Conservation (phyloP, 1,140 invertebrate species). For the Littorina saxatilis region DNA sequence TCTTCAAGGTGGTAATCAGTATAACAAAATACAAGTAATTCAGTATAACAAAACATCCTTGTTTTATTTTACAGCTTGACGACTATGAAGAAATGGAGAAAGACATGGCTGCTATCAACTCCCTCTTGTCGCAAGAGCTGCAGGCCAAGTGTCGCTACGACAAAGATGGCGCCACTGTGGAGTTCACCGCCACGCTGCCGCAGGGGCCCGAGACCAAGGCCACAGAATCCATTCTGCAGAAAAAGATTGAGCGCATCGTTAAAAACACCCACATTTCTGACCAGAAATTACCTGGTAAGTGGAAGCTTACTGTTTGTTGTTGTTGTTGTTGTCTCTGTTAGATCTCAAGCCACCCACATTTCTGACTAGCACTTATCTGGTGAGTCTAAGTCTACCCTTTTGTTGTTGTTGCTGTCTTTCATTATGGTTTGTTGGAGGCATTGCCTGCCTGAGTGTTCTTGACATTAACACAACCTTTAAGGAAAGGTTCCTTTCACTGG, state of each 20-base stretch:
- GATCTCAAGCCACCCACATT: too few relatives aligned
- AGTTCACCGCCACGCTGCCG: constrained; percentile 19
- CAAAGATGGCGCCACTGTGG: neutral
- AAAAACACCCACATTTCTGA: neutral
- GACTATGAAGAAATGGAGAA: constrained; percentile 27
- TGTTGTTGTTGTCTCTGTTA: too few relatives aligned
- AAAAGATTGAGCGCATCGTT: constrained; percentile 18
- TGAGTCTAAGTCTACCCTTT: too few relatives aligned
- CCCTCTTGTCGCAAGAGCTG: constrained; percentile 28
- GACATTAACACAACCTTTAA: too few relatives aligned
- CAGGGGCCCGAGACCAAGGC: neutral
- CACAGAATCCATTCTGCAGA: constrained; percentile 18
- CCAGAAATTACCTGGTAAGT: constrained; percentile 18
- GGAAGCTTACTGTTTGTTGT: too few relatives aligned
- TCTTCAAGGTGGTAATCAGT: too few relatives aligned
- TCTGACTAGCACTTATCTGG: too few relatives aligned
- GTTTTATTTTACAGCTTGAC: constrained; percentile 23
- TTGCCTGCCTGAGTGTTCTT: neutral
- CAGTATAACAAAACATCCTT: too few relatives aligned
- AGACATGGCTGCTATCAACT: constrained; percentile 30
- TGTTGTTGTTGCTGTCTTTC: too few relatives aligned
- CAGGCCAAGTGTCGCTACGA: neutral
- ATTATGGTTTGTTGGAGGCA: neutral
- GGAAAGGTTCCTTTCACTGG: too few relatives aligned
- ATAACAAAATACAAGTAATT: too few relatives aligned